Percentiles rank a stretch among this genome's conserved stretches.
These are phyloP conservation scores for Phrynosoma blainvillii DNA, from an alignment of 2,113 vertebrate species.

Conservation along the genomic window DNA sequence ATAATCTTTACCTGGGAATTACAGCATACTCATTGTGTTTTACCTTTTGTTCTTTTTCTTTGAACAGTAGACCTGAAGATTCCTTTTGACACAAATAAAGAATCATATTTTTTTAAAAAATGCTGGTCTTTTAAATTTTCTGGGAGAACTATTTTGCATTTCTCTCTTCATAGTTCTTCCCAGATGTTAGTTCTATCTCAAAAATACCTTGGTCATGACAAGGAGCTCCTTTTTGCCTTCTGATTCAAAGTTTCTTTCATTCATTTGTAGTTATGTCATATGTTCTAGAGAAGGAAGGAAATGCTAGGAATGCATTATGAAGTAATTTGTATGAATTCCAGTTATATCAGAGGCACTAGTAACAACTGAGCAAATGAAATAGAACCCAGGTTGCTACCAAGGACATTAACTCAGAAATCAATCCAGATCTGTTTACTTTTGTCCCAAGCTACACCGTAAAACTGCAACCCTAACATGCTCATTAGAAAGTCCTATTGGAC, in stretches of 20 bases:
- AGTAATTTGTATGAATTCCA: too few species aligned
- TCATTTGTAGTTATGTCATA: not conserved
- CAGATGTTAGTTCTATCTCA: not conserved
- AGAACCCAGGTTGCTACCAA: not conserved
- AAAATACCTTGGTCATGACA: not conserved
- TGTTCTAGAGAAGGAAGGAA: too few species aligned
- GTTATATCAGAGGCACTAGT: not conserved
- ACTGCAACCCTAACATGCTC: too few species aligned
- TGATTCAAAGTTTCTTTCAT: not conserved
- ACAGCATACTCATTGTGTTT: not conserved
- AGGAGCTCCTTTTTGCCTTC: not conserved
- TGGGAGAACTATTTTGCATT: too few species aligned
- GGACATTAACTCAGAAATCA: too few species aligned
- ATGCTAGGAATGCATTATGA: too few species aligned
- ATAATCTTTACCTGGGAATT: too few species aligned
- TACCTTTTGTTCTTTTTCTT: not conserved
- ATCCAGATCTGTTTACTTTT: too few species aligned
- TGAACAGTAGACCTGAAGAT: not conserved
- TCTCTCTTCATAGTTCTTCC: not conserved
- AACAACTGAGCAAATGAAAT: not conserved
- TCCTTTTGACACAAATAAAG: not conserved
- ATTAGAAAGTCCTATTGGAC: too few species aligned
- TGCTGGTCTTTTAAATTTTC: too few species aligned
- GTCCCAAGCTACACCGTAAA: too few species aligned
- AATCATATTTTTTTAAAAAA: not conserved